Evolutionary conservation across 2,888 invertebrate genomes (phyloP), one percentile per base, ranked within the genome.

Genomic region (Noctua comes): DNA sequence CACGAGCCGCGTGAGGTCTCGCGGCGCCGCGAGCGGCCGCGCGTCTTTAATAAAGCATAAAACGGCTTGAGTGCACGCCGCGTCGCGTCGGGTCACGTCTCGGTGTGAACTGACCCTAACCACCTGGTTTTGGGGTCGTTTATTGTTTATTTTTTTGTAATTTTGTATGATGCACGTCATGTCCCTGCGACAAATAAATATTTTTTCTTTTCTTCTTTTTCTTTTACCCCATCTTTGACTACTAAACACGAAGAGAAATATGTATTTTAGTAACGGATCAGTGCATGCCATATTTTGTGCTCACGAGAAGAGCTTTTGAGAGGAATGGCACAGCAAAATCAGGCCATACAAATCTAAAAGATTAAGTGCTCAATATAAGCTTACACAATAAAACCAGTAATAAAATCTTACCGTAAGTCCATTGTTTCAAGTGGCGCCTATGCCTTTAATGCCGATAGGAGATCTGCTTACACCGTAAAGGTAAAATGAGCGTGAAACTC

Each of bases 401-500:
- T 86, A 82, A 84, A 87, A 84, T 77, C 72, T 73, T 80, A 80
- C 62, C 73, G 46, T 72, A n/a, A 62, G 54, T 64, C 73, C 78
- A 84, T 82, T 82, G 72, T 69, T 86, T 48, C 43, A 57, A 74
- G 78, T 73, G 83, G 78, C 86, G 83, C 66, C 51, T 77, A 64
- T 68, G 65, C 82, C 48, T 68, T 82, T 80, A 80, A 70, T 76
- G 51, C 31, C 57, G 27, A 77, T 46, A 73, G 64, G 65, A 76
- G 66, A 73, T 83, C 83, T 76, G 73, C 73, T 75, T 73, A 75
- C 79, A 78, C 68, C 62, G 13, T 83, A 75, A 86, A 84, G 40
- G 27, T 48, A 86, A 86, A 79, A 84, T 84, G 66, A 79, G 73
- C 73, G 57, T 84, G 51, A 79, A 83, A 73, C 77, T 76, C 77